Conservation (phyloP, 2,888 invertebrate genomes). For the Ceramica pisi region DNA sequence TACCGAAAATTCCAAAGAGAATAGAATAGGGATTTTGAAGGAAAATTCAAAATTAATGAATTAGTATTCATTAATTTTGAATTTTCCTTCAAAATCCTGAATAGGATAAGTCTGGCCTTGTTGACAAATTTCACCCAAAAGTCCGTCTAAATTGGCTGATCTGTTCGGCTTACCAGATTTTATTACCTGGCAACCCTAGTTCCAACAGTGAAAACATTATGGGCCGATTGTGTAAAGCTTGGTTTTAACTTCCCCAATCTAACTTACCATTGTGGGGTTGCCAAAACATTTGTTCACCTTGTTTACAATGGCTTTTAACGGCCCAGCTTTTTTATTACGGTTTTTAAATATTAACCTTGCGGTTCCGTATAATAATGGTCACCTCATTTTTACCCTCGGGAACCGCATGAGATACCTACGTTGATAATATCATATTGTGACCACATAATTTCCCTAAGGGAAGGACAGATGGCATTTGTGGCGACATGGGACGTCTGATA, state of each 20-base stretch:
- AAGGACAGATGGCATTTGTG: not conserved
- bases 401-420: not conserved
- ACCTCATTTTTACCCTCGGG: constrained; percentile 10
- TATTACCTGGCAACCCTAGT: not conserved
- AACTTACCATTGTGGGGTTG: not conserved
- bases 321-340: constrained; percentile 3
- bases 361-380: constrained; percentile 17
- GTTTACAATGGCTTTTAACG: not conserved
- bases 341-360: constrained; percentile 21
- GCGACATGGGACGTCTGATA: constrained; percentile 3
- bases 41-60: too few relatives aligned
- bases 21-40: too few relatives aligned
- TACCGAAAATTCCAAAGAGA: too few relatives aligned
- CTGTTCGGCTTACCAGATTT: too few relatives aligned
- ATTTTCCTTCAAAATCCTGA: too few relatives aligned
- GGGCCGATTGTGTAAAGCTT: not conserved
- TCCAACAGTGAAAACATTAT: not conserved
- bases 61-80: too few relatives aligned
- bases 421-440: constrained; percentile 23
- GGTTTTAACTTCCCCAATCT: not conserved
- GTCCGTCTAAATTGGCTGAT: too few relatives aligned
- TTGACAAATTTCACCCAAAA: too few relatives aligned
- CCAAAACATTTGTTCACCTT: constrained; percentile 1
- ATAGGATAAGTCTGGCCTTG: too few relatives aligned
- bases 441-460: constrained; percentile 51